These are phyloP conservation scores for Dromaius novaehollandiae DNA, from an alignment of 2,113 vertebrate genomes.

Conservation along the genomic window DNA sequence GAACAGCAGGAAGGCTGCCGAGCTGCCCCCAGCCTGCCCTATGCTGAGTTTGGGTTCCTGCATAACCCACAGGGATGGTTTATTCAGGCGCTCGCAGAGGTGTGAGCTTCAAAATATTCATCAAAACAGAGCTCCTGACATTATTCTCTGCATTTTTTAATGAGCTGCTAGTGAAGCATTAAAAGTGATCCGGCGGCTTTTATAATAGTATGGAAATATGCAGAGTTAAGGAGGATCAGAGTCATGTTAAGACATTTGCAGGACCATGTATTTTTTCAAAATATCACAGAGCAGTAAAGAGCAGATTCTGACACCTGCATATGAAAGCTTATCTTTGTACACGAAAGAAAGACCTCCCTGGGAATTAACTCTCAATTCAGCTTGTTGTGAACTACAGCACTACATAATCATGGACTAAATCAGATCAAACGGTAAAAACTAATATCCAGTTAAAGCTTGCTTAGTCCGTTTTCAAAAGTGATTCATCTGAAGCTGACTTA, in stretches of 20 bases:
- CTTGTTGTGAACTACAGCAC: neutral
- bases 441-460: neutral
- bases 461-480: neutral
- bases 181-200: neutral
- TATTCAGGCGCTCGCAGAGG: neutral
- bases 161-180: neutral
- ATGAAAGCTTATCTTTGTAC: neutral
- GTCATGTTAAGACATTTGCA: neutral
- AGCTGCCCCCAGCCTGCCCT: neutral
- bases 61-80: accelerated
- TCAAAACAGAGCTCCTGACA: neutral
- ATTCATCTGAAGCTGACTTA: neutral
- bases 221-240: neutral
- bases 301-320: neutral
- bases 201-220: neutral
- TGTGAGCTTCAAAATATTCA: neutral
- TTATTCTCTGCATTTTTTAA: neutral
- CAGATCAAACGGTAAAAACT: neutral
- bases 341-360: neutral
- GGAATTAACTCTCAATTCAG: neutral
- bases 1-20: neutral
- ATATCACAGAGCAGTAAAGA: neutral
- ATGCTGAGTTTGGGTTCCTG: neutral
- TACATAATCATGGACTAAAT: neutral
- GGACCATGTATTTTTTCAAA: neutral